A percentile compares a stretch with the other conserved stretches of the same genome.
Evolutionary conservation across 2,797 vertebrate genomes (phyloP).

Genomic region (Tokudaia tokunoshimensis): DNA sequence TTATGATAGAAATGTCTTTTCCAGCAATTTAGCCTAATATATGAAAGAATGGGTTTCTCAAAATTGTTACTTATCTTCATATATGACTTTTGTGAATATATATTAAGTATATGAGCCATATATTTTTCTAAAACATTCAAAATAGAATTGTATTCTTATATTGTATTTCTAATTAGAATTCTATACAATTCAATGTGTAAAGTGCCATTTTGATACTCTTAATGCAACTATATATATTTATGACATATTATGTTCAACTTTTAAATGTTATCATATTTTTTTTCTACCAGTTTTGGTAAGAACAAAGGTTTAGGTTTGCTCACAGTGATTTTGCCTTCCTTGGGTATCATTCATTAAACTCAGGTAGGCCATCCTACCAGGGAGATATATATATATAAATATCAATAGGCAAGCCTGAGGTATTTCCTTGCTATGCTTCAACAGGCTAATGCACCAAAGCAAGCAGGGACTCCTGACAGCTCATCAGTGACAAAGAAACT

Average conservation of each 20-base stretch:
- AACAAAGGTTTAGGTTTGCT: not conserved
- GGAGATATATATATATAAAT: not conserved
- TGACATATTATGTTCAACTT: not conserved
- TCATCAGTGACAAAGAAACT: conserved; percentile 46
- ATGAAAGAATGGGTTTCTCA: not conserved
- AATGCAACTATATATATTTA: not conserved
- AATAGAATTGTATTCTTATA: not conserved
- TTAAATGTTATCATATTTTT: not conserved
- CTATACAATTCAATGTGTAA: not conserved
- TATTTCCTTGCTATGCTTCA: conserved; percentile 22
- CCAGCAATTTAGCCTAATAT: conserved; percentile 51
- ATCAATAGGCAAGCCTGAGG: not conserved
- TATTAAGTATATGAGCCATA: not conserved
- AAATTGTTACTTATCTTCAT: not conserved
- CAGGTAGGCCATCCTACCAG: not conserved
- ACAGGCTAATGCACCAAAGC: not conserved
- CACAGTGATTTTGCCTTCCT: too few relatives aligned
- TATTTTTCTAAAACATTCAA: not conserved
- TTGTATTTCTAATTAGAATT: not conserved
- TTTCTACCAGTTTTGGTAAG: not conserved
- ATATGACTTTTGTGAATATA: not conserved
- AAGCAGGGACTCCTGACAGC: not conserved
- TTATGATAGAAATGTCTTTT: conserved; percentile 41
- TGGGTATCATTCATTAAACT: not conserved
- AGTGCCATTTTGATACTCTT: not conserved